Evolutionary conservation across 2,888 invertebrate species (phyloP).

Genomic region (Punctoribates punctum): DNA sequence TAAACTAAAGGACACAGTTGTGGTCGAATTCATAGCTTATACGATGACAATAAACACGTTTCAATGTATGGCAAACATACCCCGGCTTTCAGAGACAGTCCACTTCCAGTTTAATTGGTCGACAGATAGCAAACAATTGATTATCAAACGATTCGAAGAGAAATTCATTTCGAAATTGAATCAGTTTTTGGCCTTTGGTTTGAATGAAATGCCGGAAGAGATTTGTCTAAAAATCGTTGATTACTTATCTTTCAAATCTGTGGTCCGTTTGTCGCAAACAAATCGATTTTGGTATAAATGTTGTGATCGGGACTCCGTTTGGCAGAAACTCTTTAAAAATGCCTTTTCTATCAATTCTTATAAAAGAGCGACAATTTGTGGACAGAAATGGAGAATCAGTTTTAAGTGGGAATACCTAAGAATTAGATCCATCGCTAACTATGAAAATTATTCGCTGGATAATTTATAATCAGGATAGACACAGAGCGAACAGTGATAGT

Average conservation of each 20-base stretch:
- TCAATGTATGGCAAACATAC: background rate
- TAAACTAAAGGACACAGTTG: background rate
- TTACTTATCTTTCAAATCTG: background rate
- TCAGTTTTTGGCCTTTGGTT: background rate
- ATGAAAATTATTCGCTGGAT: too few species aligned
- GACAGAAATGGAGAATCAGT: too few species aligned
- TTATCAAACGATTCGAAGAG: background rate
- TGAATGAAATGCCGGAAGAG: constrained; percentile 27
- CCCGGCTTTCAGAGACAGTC: background rate
- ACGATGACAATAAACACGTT: background rate
- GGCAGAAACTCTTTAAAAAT: background rate
- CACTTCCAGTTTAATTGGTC: background rate
- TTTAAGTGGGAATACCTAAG: too few species aligned
- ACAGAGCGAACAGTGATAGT: too few species aligned
- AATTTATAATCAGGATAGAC: too few species aligned
- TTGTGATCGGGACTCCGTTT: background rate
- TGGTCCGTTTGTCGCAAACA: constrained; percentile 13
- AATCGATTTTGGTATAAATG: background rate
- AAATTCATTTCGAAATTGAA: background rate
- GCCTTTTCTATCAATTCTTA: background rate
- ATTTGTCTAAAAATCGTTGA: background rate
- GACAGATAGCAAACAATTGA: background rate
- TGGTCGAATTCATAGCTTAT: background rate
- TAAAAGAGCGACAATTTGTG: background rate
- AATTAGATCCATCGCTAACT: too few species aligned